Base-by-base conservation (phyloP, 1,140 invertebrate genomes). In the Conopomorpha cramerella region DNA sequence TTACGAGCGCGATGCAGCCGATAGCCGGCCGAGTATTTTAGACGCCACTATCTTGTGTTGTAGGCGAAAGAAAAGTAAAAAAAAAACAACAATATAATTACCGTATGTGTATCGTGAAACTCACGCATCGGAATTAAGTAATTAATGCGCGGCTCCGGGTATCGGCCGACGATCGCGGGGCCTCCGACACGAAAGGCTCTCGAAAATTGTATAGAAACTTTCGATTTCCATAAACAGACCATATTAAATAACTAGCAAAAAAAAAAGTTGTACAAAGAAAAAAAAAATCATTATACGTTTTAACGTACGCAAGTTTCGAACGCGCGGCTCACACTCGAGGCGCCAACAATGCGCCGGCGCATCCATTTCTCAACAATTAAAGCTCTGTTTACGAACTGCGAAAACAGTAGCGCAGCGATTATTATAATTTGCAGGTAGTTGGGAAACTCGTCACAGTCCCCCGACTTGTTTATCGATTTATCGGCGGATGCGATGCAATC, bases 101-200 rank as follows among this genome's bases (percentile, higher is more conserved):
- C 46, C 29, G 41, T 66, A 52, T 64, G 56, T 63, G 58, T 55
- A 50, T 51, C 52, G 46, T 51, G 48, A 50, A 52, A 55, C 50
- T 46, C 60, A 68, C 66, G 65, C 66, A 70, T 71, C 55, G 52
- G 60, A 58, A 71, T 71, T 71, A 63, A 71, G 58, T 64, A 71
- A 71, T 70, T 65, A 70, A 62, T 67, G 51, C 51, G 43, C 45
- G 44, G 49, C 45, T 47, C 46, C 39, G 36, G 34, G n/a, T 73
- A 74, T 74, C 70, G 44, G 43, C 59, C 65, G 63, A 65, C 66
- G 56, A 71, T 74, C 66, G 60, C n/a, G n/a, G n/a, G n/a, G n/a
- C n/a, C n/a, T n/a, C n/a, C n/a, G n/a, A n/a, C n/a, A n/a, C n/a
- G n/a, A n/a, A n/a, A n/a, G n/a, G n/a, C n/a, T n/a, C n/a, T n/a